Evolutionary conservation across 2,113 vertebrate genomes (phyloP).

Genomic region (Lota lota): DNA sequence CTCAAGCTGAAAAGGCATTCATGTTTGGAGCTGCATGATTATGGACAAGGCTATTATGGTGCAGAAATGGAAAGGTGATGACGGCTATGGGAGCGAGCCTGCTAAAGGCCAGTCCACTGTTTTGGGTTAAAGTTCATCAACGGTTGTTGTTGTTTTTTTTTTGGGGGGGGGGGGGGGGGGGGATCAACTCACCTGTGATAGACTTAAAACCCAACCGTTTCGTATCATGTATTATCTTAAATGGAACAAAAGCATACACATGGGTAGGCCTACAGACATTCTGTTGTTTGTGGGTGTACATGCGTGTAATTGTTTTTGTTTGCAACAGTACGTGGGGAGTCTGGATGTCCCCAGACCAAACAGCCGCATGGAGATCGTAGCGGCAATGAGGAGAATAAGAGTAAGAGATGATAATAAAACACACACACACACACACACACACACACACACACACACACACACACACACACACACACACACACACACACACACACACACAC

Average conservation of each 20-base stretch:
- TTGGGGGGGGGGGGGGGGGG: too few species aligned
- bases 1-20: too few species aligned
- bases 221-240: too few species aligned
- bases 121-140: too few species aligned
- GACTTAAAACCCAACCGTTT: too few species aligned
- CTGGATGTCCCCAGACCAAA: conserved; percentile 87
- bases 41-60: too few species aligned
- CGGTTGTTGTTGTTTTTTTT: too few species aligned
- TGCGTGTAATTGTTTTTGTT: conserved; percentile 9
- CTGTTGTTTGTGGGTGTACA: conserved; percentile 2
- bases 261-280: not conserved
- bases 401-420: conserved; percentile 64
- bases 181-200: too few species aligned
- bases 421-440: not conserved
- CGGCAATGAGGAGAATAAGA: conserved; percentile 89
- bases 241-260: not conserved
- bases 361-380: conserved; percentile 92
- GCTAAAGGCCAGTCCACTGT: too few species aligned
- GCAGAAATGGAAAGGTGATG: too few species aligned
- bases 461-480: conserved; percentile 2
- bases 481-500: not conserved
- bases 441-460: conserved; percentile 1
- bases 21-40: too few species aligned
- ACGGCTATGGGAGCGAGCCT: too few species aligned
- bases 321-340: conserved; percentile 83